Conservation (phyloP, 1,140 invertebrate species). For the Pachypsylla venusta region DNA sequence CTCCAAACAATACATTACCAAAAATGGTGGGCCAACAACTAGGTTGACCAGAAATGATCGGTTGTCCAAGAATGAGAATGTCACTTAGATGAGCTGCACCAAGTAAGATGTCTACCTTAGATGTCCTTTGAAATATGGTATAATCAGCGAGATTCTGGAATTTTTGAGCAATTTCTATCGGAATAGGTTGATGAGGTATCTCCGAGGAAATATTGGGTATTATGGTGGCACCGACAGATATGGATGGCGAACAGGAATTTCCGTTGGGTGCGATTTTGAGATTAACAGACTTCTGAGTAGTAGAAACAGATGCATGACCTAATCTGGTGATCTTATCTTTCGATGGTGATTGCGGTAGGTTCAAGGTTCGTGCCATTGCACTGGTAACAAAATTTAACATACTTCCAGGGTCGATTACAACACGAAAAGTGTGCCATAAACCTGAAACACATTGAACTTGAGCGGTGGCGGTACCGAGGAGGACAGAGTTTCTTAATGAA, state of each 20-base stretch:
- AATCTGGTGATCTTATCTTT: neutral
- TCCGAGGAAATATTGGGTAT: neutral
- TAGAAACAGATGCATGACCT: neutral
- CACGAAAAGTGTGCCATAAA: neutral
- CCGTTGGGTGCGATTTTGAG: neutral
- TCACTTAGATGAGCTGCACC: neutral
- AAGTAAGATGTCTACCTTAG: neutral
- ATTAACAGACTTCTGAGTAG: neutral
- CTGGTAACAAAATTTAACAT: slow-evolving; percentile 3
- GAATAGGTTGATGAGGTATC: neutral
- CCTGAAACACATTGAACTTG: neutral
- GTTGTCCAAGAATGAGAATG: neutral
- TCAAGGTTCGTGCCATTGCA: neutral
- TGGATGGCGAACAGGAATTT: neutral
- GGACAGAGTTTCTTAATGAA: neutral
- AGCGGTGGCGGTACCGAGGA: neutral
- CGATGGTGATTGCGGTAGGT: neutral
- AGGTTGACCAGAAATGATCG: neutral
- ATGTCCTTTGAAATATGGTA: neutral
- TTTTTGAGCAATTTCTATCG: neutral
- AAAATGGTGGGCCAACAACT: neutral
- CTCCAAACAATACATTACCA: neutral
- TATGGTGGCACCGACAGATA: neutral
- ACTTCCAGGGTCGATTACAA: neutral
- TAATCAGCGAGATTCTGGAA: neutral